These are phyloP conservation scores for Buphagus erythrorhynchus DNA, from an alignment of 2,797 vertebrate genomes.

Conservation along the genomic window DNA sequence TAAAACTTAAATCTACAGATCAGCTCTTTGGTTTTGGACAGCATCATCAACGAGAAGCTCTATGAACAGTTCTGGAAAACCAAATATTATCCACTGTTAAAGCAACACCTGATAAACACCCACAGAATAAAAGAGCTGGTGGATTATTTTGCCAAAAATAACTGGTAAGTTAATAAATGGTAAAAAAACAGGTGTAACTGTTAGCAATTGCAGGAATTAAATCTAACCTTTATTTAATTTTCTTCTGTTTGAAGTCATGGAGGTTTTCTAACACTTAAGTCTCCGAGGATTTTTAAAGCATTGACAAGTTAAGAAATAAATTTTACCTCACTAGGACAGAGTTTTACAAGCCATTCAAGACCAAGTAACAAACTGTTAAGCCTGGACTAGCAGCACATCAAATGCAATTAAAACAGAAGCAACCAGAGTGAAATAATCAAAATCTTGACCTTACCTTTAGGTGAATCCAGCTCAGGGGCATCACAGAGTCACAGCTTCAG, in stretches of 20 bases:
- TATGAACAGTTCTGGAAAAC: constrained; percentile 83
- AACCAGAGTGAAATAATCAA: not conserved
- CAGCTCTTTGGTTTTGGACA: constrained; percentile 81
- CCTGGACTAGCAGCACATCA: not conserved
- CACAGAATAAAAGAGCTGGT: constrained; percentile 81
- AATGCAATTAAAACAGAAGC: not conserved
- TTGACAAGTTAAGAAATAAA: not conserved
- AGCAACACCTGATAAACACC: constrained; percentile 76
- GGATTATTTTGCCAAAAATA: constrained; percentile 81
- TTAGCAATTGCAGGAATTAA: not conserved
- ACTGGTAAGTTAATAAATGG: constrained; percentile 76
- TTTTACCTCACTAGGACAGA: not conserved
- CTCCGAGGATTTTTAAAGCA: not conserved
- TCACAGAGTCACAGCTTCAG: not conserved
- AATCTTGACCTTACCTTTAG: not conserved
- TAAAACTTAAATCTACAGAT: constrained; percentile 76
- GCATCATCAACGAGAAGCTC: constrained; percentile 79
- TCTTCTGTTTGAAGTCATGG: not conserved
- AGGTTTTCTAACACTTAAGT: not conserved
- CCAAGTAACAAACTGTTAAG: not conserved
- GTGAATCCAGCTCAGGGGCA: not conserved
- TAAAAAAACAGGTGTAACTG: not conserved
- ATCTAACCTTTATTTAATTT: not conserved
- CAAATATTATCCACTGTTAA: constrained; percentile 83
- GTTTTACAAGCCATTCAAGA: not conserved